A percentile compares a stretch with the other conserved stretches of the same genome.
These are phyloP conservation scores for Bradynema listronoti DNA, from an alignment of 1,140 invertebrate species.

Conservation along the genomic window DNA sequence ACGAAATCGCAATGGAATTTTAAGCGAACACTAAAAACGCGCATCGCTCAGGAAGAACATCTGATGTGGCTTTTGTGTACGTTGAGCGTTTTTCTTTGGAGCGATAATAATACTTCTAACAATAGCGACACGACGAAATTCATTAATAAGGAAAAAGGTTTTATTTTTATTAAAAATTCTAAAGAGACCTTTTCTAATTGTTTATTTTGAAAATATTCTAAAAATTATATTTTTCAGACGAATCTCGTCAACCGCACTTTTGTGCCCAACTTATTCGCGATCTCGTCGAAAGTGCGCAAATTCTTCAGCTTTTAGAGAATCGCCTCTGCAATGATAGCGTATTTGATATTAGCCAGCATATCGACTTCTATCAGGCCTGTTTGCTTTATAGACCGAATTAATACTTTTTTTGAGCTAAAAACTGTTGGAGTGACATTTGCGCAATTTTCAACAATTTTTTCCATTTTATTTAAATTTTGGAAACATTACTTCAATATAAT, in stretches of 20 bases:
- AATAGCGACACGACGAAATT: no score
- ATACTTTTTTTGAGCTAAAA: background rate
- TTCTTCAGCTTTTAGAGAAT: conserved; percentile 45
- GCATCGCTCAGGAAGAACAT: conserved; percentile 46
- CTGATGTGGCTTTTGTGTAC: conserved; percentile 53
- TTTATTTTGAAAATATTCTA: no score
- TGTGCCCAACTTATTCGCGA: no score
- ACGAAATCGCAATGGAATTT: conserved; percentile 91
- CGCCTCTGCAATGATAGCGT: conserved; percentile 51
- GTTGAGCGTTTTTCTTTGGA: conserved; percentile 46
- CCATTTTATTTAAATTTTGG: background rate
- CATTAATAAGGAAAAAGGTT: no score
- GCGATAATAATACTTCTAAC: conserved; percentile 13
- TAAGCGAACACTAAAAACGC: conserved; percentile 61
- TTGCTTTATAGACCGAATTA: background rate
- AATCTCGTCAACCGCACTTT: no score
- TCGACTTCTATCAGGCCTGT: conserved; percentile 53
- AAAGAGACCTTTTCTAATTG: no score
- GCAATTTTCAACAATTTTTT: conserved; percentile 5
- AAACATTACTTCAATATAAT: background rate
- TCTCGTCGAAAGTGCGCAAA: conserved; percentile 13
- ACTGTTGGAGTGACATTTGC: background rate
- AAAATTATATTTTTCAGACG: no score
- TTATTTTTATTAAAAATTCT: no score
- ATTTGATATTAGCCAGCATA: conserved; percentile 52